These are phyloP conservation scores for Geopemphigus sp. DNA, from an alignment of 1,140 invertebrate species.

Conservation along the genomic window DNA sequence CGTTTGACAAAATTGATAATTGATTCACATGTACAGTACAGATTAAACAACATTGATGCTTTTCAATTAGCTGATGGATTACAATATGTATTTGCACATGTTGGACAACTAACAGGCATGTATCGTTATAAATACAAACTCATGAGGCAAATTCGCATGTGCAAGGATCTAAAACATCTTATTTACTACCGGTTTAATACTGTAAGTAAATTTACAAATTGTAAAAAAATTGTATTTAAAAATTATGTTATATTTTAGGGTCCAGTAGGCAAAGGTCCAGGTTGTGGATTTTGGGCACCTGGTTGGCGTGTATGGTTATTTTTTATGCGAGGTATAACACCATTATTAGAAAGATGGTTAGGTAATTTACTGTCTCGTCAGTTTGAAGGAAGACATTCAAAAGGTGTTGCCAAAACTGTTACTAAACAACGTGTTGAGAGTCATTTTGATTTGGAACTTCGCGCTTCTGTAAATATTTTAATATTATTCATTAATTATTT, in stretches of 20 bases:
- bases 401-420: slow-evolving; percentile 98
- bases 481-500: background rate
- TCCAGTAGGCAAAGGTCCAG: slow-evolving; percentile 97
- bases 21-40: slow-evolving; percentile 98
- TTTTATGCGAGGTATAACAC: slow-evolving; percentile 98
- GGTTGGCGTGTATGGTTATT: slow-evolving; percentile 99
- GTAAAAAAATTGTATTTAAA: background rate
- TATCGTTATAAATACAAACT: slow-evolving; percentile 99
- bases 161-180: slow-evolving; percentile 98
- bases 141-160: slow-evolving; percentile 99
- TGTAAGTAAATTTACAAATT: slow-evolving; percentile 60
- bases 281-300: slow-evolving; percentile 98
- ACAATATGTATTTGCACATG: slow-evolving; percentile 99
- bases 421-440: slow-evolving; percentile 99
- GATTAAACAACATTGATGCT: slow-evolving; percentile 98
- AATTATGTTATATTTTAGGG: slow-evolving; percentile 64
- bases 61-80: slow-evolving; percentile 97
- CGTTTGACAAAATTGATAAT: slow-evolving; percentile 96
- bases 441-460: slow-evolving; percentile 97
- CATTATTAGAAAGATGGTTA: slow-evolving; percentile 94
- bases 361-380: slow-evolving; percentile 96
- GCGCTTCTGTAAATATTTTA: slow-evolving; percentile 74
- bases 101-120: slow-evolving; percentile 99
- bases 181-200: slow-evolving; percentile 99
- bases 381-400: slow-evolving; percentile 98